Evolutionary conservation across 2,888 invertebrate genomes (phyloP).

Genomic region (Nomada fabriciana): DNA sequence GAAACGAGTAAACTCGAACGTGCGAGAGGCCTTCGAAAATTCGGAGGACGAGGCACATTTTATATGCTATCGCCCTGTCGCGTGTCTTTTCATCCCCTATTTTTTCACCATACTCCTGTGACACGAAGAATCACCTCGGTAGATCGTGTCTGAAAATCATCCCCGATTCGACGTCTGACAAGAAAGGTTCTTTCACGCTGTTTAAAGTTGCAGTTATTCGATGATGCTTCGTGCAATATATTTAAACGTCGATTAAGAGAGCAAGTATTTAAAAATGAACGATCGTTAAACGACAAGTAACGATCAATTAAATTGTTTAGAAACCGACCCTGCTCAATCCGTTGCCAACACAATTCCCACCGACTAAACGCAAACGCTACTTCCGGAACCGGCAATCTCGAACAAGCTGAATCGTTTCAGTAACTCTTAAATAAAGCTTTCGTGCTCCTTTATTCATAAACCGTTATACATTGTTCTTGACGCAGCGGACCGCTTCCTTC

Average conservation of each 20-base stretch:
- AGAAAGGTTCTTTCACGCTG: slow-evolving; percentile 5
- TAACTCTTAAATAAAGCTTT: background rate
- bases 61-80: slow-evolving; percentile 51
- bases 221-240: background rate
- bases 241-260: too few relatives aligned
- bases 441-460: background rate
- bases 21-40: slow-evolving; percentile 62
- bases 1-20: slow-evolving; percentile 66
- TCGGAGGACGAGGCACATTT: slow-evolving; percentile 46
- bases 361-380: background rate
- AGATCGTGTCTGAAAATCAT: slow-evolving; percentile 55
- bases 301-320: too few relatives aligned
- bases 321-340: too few relatives aligned
- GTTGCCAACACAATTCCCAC: background rate
- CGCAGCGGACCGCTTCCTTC: too few relatives aligned
- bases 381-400: background rate
- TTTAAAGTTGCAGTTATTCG: background rate
- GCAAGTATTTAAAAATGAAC: too few relatives aligned
- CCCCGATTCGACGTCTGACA: slow-evolving; percentile 23
- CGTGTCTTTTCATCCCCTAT: slow-evolving; percentile 23
- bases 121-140: slow-evolving; percentile 27
- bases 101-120: slow-evolving; percentile 50
- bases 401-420: background rate
- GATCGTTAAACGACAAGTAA: too few relatives aligned
- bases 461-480: too few relatives aligned